Conservation (phyloP, 1,140 invertebrate species). For the Diprion similis region DNA sequence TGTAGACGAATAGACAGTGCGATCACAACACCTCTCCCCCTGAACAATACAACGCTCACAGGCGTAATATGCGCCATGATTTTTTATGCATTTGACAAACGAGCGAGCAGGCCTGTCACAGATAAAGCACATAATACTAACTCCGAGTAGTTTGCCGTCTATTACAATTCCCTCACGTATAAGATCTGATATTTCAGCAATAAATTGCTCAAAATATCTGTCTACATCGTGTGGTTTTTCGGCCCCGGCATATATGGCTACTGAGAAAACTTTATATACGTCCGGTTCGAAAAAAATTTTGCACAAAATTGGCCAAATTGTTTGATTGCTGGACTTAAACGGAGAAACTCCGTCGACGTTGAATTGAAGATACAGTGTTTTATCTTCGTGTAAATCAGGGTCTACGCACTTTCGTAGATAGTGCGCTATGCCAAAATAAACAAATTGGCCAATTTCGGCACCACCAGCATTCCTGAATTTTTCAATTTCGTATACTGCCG, state of each 20-base stretch:
- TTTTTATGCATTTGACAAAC: slow-evolving; percentile 14
- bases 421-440: slow-evolving; percentile 17
- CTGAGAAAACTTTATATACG: slow-evolving; percentile 17
- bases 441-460: background rate
- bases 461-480: background rate
- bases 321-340: slow-evolving; percentile 9
- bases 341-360: too few relatives aligned
- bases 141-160: background rate
- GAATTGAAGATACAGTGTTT: slow-evolving; percentile 9
- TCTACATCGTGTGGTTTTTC: slow-evolving; percentile 7
- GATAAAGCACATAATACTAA: slow-evolving; percentile 12
- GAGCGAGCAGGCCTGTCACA: slow-evolving; percentile 18
- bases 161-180: slow-evolving; percentile 17
- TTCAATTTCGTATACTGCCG: slow-evolving; percentile 11
- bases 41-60: slow-evolving; percentile 17
- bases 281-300: slow-evolving; percentile 8
- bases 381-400: slow-evolving; percentile 11
- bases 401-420: background rate
- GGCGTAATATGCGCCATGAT: slow-evolving; percentile 14
- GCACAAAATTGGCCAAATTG: slow-evolving; percentile 19
- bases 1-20: slow-evolving; percentile 17
- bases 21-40: slow-evolving; percentile 11
- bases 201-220: slow-evolving; percentile 18
- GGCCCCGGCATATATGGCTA: slow-evolving; percentile 11
- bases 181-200: slow-evolving; percentile 19